Percentiles rank a stretch among this genome's conserved stretches.
phyloP scores from a whole-genome alignment of 2,797 vertebrate genomes.

The Poecilia wingei region DNA sequence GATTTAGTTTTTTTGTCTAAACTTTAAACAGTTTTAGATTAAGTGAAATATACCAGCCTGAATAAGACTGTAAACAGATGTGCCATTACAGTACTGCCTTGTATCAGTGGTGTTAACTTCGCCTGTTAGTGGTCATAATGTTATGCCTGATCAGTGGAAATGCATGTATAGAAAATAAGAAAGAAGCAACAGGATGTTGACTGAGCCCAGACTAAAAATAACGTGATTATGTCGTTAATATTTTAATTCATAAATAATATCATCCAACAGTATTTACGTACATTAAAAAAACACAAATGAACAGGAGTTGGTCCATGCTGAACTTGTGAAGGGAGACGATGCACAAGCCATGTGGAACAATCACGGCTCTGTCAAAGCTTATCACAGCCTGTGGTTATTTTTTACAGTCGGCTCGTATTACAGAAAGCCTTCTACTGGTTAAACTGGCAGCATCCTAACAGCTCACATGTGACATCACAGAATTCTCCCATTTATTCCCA shows the following conservation, averaged over 20 bases:
- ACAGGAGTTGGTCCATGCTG: background rate
- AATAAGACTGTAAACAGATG: background rate
- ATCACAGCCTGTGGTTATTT: slow-evolving; percentile 31
- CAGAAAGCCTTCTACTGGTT: slow-evolving; percentile 40
- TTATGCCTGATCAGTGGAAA: background rate
- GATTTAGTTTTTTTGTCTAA: background rate
- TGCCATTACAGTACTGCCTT: background rate
- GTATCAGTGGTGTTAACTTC: background rate
- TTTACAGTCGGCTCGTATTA: slow-evolving; percentile 52
- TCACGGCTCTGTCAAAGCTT: slow-evolving; percentile 45
- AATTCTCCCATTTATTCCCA: slow-evolving; percentile 57
- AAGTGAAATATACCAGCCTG: background rate
- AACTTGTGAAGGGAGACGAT: background rate
- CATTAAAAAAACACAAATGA: background rate
- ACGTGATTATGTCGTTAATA: background rate
- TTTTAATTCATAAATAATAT: background rate
- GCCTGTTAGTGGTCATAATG: background rate
- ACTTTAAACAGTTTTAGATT: background rate
- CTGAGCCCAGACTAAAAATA: background rate
- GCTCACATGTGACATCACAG: slow-evolving; percentile 61
- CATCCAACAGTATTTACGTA: background rate
- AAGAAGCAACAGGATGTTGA: background rate
- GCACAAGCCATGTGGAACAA: slow-evolving; percentile 4
- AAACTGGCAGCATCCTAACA: slow-evolving; percentile 29
- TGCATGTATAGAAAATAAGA: background rate